A percentile compares a stretch with the other conserved stretches of the same genome.
Conservation (phyloP, 2,888 invertebrate species). For the Rhagonycha fulva region DNA sequence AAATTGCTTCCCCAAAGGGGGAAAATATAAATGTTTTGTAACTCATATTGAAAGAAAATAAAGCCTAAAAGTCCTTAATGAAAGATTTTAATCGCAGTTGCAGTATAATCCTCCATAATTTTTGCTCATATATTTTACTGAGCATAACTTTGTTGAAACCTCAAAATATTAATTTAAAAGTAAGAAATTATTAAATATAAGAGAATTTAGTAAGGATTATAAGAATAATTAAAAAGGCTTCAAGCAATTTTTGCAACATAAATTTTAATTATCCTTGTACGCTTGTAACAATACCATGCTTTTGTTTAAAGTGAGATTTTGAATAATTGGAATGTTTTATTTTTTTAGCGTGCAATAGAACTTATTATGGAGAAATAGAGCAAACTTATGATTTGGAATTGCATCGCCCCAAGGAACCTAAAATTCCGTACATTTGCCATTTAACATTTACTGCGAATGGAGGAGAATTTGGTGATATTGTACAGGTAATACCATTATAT, state of each 20-base stretch:
- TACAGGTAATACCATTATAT: slow-evolving; percentile 65
- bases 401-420: slow-evolving; percentile 82
- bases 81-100: not conserved
- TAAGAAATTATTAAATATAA: not conserved
- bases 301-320: not conserved
- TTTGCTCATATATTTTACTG: not conserved
- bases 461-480: slow-evolving; percentile 80
- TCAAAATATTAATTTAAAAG: not conserved
- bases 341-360: slow-evolving; percentile 82
- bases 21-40: not conserved
- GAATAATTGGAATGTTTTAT: not conserved
- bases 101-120: not conserved
- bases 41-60: not conserved
- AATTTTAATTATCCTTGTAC: not conserved
- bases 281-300: not conserved
- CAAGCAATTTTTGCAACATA: not conserved
- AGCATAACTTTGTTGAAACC: not conserved
- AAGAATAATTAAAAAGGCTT: not conserved
- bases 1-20: not conserved
- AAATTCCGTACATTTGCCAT: slow-evolving; percentile 85
- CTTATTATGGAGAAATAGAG: slow-evolving; percentile 88
- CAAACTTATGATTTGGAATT: slow-evolving; percentile 85
- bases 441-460: slow-evolving; percentile 86
- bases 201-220: not conserved
- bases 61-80: not conserved